A percentile compares a stretch with the other conserved stretches of the same genome.
Evolutionary conservation across 2,113 vertebrate species (phyloP).

Genomic region (Saguinus midas): DNA sequence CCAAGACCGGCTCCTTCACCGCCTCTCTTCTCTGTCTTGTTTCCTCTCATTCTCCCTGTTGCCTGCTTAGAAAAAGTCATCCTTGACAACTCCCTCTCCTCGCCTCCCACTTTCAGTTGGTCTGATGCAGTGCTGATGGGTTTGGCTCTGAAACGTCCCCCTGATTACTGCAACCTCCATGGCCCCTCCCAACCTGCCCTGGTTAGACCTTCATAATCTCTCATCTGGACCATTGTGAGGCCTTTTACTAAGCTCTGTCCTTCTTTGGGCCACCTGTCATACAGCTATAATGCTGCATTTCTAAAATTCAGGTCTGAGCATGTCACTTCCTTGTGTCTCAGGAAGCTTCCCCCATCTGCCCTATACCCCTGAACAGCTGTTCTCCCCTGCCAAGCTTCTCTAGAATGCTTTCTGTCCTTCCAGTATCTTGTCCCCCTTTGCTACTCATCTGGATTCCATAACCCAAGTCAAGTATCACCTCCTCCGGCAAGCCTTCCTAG

Average conservation of each 20-base stretch:
- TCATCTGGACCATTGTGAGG: background rate
- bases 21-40: background rate
- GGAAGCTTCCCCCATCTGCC: background rate
- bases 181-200: background rate
- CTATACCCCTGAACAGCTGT: background rate
- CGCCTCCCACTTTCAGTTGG: background rate
- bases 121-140: background rate
- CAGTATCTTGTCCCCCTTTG: background rate
- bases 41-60: background rate
- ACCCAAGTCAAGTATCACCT: background rate
- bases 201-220: background rate
- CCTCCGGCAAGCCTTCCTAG: constrained; percentile 14
- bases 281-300: background rate
- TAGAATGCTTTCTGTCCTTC: background rate
- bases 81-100: background rate
- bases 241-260: background rate
- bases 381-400: background rate
- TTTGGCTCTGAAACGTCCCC: background rate
- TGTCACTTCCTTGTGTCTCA: background rate
- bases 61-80: background rate
- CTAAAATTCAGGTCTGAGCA: background rate
- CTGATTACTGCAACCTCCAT: background rate
- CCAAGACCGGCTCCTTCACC: background rate
- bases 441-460: background rate
- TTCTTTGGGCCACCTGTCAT: background rate